These are phyloP conservation scores for Stigmatopora argus DNA, from an alignment of 2,113 vertebrate species.

Conservation along the genomic window DNA sequence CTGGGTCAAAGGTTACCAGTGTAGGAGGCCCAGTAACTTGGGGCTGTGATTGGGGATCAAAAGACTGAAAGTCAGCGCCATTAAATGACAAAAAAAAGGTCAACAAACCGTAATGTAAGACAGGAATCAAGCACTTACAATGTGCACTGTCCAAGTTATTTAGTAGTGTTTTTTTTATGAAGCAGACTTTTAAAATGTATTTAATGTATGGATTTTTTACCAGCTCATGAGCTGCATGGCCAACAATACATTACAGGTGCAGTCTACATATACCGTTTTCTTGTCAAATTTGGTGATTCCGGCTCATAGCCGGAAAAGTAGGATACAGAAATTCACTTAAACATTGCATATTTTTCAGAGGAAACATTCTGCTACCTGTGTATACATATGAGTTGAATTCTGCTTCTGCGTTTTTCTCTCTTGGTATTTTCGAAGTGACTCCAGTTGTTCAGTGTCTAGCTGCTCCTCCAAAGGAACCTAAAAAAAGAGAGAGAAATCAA, in stretches of 20 bases:
- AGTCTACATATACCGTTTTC: no score
- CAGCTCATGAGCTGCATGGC: no score
- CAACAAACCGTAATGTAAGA: background rate
- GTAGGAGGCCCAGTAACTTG: slow-evolving; percentile 49
- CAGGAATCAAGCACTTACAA: background rate
- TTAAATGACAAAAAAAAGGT: background rate
- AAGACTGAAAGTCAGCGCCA: background rate
- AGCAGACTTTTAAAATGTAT: background rate
- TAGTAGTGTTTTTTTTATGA: background rate
- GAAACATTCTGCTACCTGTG: slow-evolving; percentile 48
- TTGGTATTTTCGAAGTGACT: slow-evolving; percentile 90
- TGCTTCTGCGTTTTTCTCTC: slow-evolving; percentile 84
- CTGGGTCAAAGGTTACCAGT: slow-evolving; percentile 55
- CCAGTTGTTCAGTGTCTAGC: slow-evolving; percentile 83
- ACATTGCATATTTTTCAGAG: no score
- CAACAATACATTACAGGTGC: no score
- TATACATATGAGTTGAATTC: slow-evolving; percentile 22
- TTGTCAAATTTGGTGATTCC: no score
- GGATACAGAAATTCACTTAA: no score
- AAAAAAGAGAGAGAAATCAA: slow-evolving; percentile 2
- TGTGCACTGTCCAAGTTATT: background rate
- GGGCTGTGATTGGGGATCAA: slow-evolving; percentile 27
- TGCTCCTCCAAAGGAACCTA: slow-evolving; percentile 81
- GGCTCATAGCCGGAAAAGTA: no score
- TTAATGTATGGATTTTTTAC: no score